phyloP scores from a whole-genome alignment of 2,888 invertebrate species.

The Iselma pallidipennis region DNA sequence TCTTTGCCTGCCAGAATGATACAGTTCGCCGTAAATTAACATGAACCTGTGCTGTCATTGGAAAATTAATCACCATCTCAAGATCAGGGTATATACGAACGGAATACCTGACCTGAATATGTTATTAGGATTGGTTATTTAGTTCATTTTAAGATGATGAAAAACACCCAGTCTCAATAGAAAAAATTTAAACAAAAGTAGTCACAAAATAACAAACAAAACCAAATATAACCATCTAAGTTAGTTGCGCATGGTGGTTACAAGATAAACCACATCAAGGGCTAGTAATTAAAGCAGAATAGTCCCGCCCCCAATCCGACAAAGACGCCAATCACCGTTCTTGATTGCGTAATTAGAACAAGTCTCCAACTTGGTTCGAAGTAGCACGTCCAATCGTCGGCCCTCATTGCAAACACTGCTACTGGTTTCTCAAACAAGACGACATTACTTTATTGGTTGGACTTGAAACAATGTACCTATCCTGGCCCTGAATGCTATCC shows the following conservation, averaged over 20 bases:
- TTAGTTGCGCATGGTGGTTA: background rate
- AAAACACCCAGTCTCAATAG: background rate
- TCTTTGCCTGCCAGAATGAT: slow-evolving; percentile 1
- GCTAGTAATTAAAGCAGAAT: slow-evolving; percentile 53
- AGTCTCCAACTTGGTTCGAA: slow-evolving; percentile 47
- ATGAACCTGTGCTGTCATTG: slow-evolving; percentile 19
- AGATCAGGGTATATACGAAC: slow-evolving; percentile 10
- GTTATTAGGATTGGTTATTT: slow-evolving; percentile 1
- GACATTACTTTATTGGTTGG: slow-evolving; percentile 25
- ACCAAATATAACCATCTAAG: background rate
- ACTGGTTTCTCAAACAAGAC: slow-evolving; percentile 40
- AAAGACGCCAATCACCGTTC: slow-evolving; percentile 48
- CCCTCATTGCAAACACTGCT: slow-evolving; percentile 46
- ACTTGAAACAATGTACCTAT: slow-evolving; percentile 20
- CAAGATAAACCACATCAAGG: slow-evolving; percentile 22
- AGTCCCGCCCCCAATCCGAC: slow-evolving; percentile 45
- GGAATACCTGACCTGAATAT: slow-evolving; percentile 17
- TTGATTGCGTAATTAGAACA: slow-evolving; percentile 58
- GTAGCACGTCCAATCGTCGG: slow-evolving; percentile 46
- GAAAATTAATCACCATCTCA: slow-evolving; percentile 19
- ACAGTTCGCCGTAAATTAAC: slow-evolving; percentile 13
- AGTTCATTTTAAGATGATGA: background rate
- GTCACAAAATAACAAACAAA: background rate
- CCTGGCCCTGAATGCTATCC: background rate
- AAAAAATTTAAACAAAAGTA: background rate